Conservation (phyloP, 2,113 vertebrate genomes). For the Ardeotis arabs region DNA sequence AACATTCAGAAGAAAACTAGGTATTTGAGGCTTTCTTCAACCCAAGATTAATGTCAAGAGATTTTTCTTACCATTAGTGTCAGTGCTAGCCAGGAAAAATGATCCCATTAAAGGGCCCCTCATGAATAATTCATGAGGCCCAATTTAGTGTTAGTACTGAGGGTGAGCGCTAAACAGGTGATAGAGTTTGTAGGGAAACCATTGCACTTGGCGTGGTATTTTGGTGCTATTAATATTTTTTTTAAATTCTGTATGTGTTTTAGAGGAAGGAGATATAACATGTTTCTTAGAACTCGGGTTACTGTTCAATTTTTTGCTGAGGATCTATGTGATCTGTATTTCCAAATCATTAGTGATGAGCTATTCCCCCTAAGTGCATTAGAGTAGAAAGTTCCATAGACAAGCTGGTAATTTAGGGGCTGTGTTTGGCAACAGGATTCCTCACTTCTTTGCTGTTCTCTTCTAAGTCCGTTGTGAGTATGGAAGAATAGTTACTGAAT, state of each 20-base stretch:
- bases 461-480: constrained; percentile 27
- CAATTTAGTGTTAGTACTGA: constrained; percentile 72
- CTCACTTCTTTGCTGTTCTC: constrained; percentile 17
- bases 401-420: constrained; percentile 18
- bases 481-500: constrained; percentile 26
- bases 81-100: constrained; percentile 76
- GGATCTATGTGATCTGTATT: neutral
- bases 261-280: neutral
- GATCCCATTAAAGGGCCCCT: constrained; percentile 76
- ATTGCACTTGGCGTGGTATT: constrained; percentile 33
- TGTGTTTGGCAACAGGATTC: constrained; percentile 44
- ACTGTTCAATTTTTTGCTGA: neutral
- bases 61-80: constrained; percentile 80
- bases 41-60: constrained; percentile 77
- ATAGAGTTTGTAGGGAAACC: constrained; percentile 69
- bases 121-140: constrained; percentile 77
- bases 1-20: constrained; percentile 68
- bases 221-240: constrained; percentile 24
- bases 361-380: constrained; percentile 48
- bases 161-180: constrained; percentile 74
- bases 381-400: constrained; percentile 22
- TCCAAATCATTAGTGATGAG: constrained; percentile 58
- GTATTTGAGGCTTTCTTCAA: constrained; percentile 74
- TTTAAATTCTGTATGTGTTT: neutral
- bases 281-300: neutral